phyloP scores from a whole-genome alignment of 2,113 vertebrate genomes.

The Cephalophus harveyi region DNA sequence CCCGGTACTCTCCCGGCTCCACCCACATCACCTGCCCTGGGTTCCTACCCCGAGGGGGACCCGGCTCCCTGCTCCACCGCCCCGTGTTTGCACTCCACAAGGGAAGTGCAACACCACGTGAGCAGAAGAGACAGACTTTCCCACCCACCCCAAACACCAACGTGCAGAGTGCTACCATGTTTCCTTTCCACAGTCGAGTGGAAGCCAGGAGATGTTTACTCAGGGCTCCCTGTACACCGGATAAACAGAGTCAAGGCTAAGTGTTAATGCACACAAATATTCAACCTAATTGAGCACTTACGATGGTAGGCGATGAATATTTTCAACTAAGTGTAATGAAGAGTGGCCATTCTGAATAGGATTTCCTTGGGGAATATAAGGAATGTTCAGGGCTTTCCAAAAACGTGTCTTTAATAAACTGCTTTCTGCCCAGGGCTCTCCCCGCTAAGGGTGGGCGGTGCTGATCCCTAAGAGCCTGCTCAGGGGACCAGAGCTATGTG shows the following conservation, averaged over 20 bases:
- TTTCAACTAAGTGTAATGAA: conserved; percentile 39
- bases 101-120: not conserved
- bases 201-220: not conserved
- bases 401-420: conserved; percentile 29
- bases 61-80: not conserved
- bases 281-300: not conserved
- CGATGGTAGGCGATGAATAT: not conserved
- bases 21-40: not conserved
- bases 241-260: not conserved
- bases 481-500: conserved; percentile 42
- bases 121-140: not conserved
- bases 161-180: too few relatives aligned
- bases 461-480: conserved; percentile 24
- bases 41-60: not conserved
- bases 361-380: conserved; percentile 40
- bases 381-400: conserved; percentile 52
- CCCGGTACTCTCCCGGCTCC: not conserved
- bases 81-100: not conserved
- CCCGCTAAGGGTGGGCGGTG: conserved; percentile 4
- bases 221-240: not conserved
- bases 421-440: conserved; percentile 47
- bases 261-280: not conserved
- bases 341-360: conserved; percentile 47
- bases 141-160: not conserved
- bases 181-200: not conserved